These are phyloP conservation scores for Pogoniulus pusillus DNA, from an alignment of 2,797 vertebrate species.

Conservation along the genomic window DNA sequence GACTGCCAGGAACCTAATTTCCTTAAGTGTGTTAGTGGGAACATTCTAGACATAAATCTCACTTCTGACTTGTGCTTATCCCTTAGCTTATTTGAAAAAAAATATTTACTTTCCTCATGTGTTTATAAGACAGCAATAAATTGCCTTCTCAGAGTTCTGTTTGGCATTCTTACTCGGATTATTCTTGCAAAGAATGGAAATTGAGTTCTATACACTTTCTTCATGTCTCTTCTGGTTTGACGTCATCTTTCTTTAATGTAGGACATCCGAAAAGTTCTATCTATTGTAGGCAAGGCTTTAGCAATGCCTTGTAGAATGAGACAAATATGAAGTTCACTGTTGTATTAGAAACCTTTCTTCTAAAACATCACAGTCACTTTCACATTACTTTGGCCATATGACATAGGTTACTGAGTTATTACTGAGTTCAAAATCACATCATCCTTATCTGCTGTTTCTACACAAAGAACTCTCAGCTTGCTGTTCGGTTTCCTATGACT, in stretches of 20 bases:
- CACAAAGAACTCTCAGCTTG: not conserved
- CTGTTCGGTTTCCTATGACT: not conserved
- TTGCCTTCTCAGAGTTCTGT: not conserved
- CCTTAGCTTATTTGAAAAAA: not conserved
- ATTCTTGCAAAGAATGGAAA: not conserved
- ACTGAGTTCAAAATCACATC: not conserved
- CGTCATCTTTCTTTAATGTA: not conserved
- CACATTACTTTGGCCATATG: not conserved
- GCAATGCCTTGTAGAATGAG: not conserved
- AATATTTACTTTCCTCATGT: not conserved
- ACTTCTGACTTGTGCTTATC: not conserved
- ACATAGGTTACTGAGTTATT: not conserved
- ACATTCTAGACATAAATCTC: not conserved
- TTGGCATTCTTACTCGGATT: not conserved
- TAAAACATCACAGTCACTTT: not conserved
- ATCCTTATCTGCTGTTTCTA: not conserved
- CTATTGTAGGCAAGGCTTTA: not conserved
- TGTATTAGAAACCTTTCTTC: not conserved
- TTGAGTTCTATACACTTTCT: not conserved
- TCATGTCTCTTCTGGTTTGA: not conserved
- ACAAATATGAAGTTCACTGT: not conserved
- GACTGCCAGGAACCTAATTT: slow-evolving; percentile 9
- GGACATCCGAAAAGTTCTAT: not conserved
- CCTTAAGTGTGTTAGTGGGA: not conserved
- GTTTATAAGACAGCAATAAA: not conserved